Conservation (phyloP, 30 jellyfish, hydroid and myxozoan species). For the Turritopsis rubra region DNA sequence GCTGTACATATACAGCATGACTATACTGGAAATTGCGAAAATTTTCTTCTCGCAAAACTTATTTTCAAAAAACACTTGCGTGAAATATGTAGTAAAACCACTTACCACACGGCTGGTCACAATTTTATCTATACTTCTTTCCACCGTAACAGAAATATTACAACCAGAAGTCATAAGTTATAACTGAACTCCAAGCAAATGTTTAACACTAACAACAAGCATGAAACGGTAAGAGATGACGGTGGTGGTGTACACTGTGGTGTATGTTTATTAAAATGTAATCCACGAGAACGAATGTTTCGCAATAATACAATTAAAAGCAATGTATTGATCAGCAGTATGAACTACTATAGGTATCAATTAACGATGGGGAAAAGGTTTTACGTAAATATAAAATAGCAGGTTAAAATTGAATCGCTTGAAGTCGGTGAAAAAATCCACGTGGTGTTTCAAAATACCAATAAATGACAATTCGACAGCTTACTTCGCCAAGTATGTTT, state of each 20-base stretch:
- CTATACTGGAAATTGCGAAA: too few relatives aligned
- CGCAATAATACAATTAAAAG: neutral
- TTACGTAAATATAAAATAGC: neutral
- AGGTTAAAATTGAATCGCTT: neutral
- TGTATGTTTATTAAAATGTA: neutral
- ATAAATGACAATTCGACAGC: neutral
- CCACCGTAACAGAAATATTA: slow-evolving; percentile 13
- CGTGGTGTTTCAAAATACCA: slow-evolving; percentile 13
- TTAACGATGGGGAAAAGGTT: neutral
- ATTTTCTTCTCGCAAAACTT: too few relatives aligned
- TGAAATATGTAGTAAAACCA: neutral
- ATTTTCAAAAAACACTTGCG: neutral
- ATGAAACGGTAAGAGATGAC: neutral
- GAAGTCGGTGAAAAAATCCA: neutral
- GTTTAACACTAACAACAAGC: neutral
- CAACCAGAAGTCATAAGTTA: slow-evolving; percentile 20
- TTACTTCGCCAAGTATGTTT: neutral
- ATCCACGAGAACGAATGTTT: too few relatives aligned
- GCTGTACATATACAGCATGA: too few relatives aligned
- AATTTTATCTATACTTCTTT: slow-evolving; percentile 1
- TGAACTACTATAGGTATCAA: neutral
- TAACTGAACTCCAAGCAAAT: neutral
- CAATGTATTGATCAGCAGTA: too few relatives aligned
- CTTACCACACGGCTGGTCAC: slow-evolving; percentile 16
- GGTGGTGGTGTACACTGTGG: neutral